These are phyloP conservation scores for Morus bassanus DNA, from an alignment of 2,797 vertebrate genomes.

Conservation along the genomic window DNA sequence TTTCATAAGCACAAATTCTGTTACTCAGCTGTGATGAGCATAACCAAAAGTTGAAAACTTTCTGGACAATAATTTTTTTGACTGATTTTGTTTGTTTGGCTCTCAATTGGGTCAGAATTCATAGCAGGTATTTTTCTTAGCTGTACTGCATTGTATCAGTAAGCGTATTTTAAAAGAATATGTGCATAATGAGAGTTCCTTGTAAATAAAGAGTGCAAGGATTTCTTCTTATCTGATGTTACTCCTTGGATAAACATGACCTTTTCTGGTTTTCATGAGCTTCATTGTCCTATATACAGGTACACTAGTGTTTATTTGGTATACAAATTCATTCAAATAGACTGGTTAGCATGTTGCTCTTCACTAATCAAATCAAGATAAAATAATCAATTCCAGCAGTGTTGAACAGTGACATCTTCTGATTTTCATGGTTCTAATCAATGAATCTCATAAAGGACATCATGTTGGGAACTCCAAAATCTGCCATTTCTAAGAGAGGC, in stretches of 20 bases:
- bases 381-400: not conserved
- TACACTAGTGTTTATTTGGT: not conserved
- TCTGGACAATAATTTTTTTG: not conserved
- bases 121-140: not conserved
- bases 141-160: not conserved
- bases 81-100: not conserved
- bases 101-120: not conserved
- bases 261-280: not conserved
- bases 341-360: not conserved
- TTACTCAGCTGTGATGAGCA: not conserved
- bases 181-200: not conserved
- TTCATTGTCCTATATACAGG: not conserved
- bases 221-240: not conserved
- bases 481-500: not conserved
- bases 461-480: not conserved
- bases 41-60: not conserved
- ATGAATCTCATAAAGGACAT: not conserved
- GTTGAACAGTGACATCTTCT: not conserved
- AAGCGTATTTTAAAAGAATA: not conserved
- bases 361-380: constrained; percentile 12
- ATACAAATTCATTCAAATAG: not conserved
- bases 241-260: not conserved
- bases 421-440: constrained; percentile 21
- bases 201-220: not conserved
- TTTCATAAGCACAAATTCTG: not conserved